Percentiles rank a stretch among this genome's conserved stretches.
These are phyloP conservation scores for Junonia oenone DNA, from an alignment of 2,888 invertebrate species.

Conservation along the genomic window DNA sequence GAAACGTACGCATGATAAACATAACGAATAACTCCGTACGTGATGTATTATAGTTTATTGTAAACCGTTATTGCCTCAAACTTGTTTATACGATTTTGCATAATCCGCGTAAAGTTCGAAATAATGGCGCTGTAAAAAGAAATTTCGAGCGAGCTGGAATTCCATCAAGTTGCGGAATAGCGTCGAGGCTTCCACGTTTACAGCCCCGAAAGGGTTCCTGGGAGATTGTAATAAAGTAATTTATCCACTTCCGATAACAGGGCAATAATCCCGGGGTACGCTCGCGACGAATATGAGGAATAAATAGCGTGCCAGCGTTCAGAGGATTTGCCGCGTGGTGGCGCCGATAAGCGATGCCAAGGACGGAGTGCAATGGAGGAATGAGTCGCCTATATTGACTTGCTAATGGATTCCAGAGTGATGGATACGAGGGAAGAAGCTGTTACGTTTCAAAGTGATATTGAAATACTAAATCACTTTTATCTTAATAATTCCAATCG, in stretches of 20 bases:
- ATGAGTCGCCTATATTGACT: constrained; percentile 27
- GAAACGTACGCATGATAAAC: not conserved
- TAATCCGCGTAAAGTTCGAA: constrained; percentile 42
- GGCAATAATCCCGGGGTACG: constrained; percentile 60
- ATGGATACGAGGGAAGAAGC: constrained; percentile 21
- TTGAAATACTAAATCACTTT: not conserved
- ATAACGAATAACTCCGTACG: not conserved
- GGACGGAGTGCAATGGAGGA: constrained; percentile 20
- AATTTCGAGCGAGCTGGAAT: constrained; percentile 51
- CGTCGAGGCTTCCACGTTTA: constrained; percentile 43
- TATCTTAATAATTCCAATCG: not conserved
- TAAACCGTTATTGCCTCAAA: constrained; percentile 25
- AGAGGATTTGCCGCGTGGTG: constrained; percentile 37
- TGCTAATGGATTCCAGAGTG: constrained; percentile 27
- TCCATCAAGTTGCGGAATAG: constrained; percentile 58
- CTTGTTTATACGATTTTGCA: constrained; percentile 42
- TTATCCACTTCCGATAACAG: constrained; percentile 72
- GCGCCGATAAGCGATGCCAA: constrained; percentile 34
- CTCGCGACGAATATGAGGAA: constrained; percentile 43
- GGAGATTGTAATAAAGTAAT: constrained; percentile 70
- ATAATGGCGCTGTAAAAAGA: constrained; percentile 59
- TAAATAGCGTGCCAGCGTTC: constrained; percentile 43
- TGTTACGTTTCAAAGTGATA: constrained; percentile 9
- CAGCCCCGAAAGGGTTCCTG: constrained; percentile 48
- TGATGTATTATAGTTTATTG: constrained; percentile 7